Evolutionary conservation across 2,797 vertebrate species (phyloP).

Genomic region (Myotis daubentonii): DNA sequence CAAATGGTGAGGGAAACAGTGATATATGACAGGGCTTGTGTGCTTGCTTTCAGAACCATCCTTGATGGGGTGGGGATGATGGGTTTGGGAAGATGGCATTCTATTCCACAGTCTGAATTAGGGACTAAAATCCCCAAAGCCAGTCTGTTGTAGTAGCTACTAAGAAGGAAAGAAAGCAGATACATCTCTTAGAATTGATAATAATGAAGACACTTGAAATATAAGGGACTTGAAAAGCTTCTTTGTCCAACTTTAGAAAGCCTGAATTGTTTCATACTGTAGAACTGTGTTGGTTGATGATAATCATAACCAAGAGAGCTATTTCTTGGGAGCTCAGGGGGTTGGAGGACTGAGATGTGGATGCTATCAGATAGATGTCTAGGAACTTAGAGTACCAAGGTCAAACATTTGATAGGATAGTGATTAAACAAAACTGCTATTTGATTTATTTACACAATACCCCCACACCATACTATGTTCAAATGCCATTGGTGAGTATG

Average conservation of each 20-base stretch:
- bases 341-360: rapidly evolving
- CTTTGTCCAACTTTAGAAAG: not conserved
- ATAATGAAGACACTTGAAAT: not conserved
- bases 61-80: not conserved
- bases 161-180: not conserved
- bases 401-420: not conserved
- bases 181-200: not conserved
- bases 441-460: not conserved
- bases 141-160: not conserved
- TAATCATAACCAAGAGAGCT: not conserved
- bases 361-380: not conserved
- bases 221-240: not conserved
- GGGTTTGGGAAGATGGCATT: not conserved
- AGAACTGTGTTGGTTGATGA: not conserved
- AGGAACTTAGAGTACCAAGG: not conserved
- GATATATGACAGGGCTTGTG: not conserved
- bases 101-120: not conserved
- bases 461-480: not conserved
- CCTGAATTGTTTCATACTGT: not conserved
- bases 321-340: not conserved
- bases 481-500: not conserved
- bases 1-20: not conserved
- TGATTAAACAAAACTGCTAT: not conserved
- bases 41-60: not conserved
- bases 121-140: not conserved